phyloP scores from a whole-genome alignment of 2,888 invertebrate genomes.

The Bombyx huttoni region DNA sequence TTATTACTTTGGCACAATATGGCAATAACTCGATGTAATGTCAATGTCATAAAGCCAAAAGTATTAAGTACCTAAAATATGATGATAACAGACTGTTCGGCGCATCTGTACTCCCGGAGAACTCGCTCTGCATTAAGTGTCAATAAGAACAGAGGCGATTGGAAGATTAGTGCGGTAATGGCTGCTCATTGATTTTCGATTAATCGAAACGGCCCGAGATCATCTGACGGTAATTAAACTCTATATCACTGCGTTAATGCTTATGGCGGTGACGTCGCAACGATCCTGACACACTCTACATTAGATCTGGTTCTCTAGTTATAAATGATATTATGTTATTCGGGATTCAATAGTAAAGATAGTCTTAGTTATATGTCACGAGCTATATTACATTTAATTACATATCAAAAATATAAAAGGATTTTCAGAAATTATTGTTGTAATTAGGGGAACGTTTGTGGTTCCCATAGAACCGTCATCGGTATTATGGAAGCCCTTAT shows the following conservation, averaged over 20 bases:
- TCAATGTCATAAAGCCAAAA: background rate
- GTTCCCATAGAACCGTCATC: too few relatives aligned
- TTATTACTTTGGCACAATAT: background rate
- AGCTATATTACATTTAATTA: too few relatives aligned
- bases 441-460: too few relatives aligned
- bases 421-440: too few relatives aligned
- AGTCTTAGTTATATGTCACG: too few relatives aligned
- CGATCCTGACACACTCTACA: too few relatives aligned
- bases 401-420: too few relatives aligned
- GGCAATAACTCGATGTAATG: too few relatives aligned
- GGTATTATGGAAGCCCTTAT: too few relatives aligned
- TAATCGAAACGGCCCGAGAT: background rate
- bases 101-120: background rate
- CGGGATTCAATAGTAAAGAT: too few relatives aligned
- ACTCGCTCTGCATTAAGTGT: background rate
- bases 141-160: background rate
- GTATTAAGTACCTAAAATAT: background rate
- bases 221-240: background rate
- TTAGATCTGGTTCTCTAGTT: too few relatives aligned
- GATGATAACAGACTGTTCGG: background rate
- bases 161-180: background rate
- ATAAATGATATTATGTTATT: too few relatives aligned
- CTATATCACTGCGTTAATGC: background rate
- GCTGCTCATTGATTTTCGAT: background rate
- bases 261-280: background rate